Evolutionary conservation across 2,888 invertebrate genomes (phyloP).

Genomic region (Diploptera punctata): DNA sequence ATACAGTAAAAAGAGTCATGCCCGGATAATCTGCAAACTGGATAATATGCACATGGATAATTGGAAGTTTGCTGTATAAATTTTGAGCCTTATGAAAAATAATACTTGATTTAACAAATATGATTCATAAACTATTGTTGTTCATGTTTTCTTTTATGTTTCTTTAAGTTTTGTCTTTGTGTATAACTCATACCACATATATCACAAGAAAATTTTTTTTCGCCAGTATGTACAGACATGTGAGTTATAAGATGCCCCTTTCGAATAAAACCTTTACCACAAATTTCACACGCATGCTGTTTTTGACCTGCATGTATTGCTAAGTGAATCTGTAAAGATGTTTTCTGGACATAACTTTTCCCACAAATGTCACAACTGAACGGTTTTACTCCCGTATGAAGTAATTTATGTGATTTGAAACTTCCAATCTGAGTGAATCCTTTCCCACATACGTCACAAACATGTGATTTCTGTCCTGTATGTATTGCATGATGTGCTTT

Average conservation of each 20-base stretch:
- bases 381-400: conserved; percentile 39
- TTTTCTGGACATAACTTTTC: conserved; percentile 11
- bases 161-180: conserved; percentile 30
- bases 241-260: conserved; percentile 13
- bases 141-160: conserved; percentile 39
- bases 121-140: too few relatives aligned
- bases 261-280: conserved; percentile 11
- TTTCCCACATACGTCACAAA: conserved; percentile 32
- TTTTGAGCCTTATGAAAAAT: too few relatives aligned
- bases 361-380: conserved; percentile 40
- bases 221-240: conserved; percentile 6
- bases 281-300: conserved; percentile 26
- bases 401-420: conserved; percentile 36
- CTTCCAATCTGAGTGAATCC: conserved; percentile 27
- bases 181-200: conserved; percentile 29
- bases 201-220: conserved; percentile 32
- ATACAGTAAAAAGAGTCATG: too few relatives aligned
- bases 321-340: conserved; percentile 14
- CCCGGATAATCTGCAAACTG: too few relatives aligned
- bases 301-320: conserved; percentile 6
- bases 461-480: conserved; percentile 38
- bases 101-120: too few relatives aligned
- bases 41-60: too few relatives aligned
- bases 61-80: too few relatives aligned
- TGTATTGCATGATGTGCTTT: conserved; percentile 36